Percentiles rank a stretch among this genome's conserved stretches.
phyloP scores from a whole-genome alignment of 2,888 invertebrate genomes.

The Invenusta paracnida region DNA sequence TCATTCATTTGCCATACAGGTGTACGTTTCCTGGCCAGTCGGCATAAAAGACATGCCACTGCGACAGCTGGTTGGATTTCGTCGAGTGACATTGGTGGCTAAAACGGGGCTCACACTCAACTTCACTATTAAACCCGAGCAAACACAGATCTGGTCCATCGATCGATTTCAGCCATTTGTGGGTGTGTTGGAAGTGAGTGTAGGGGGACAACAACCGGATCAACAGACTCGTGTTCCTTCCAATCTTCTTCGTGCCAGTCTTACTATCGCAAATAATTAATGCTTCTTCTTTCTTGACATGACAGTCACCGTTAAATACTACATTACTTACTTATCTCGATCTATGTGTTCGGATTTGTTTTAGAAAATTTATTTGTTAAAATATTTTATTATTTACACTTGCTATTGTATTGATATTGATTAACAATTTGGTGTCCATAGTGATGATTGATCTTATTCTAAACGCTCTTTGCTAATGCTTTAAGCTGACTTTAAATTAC shows the following conservation, averaged over 20 bases:
- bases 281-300: too few species aligned
- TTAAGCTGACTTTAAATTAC: too few species aligned
- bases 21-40: not conserved
- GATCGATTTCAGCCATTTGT: not conserved
- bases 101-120: not conserved
- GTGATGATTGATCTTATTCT: too few species aligned
- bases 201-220: conserved; percentile 17
- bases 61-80: not conserved
- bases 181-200: not conserved
- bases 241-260: not conserved
- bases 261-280: too few species aligned
- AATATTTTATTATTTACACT: too few species aligned
- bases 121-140: not conserved
- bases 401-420: too few species aligned
- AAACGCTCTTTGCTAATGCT: too few species aligned
- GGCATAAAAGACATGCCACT: not conserved
- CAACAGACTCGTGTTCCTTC: not conserved
- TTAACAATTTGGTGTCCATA: too few species aligned
- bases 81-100: not conserved
- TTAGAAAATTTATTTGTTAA: too few species aligned
- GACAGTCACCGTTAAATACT: too few species aligned
- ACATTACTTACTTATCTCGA: too few species aligned
- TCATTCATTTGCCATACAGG: not conserved
- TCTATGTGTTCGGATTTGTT: too few species aligned
- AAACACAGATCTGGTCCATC: not conserved